Percentiles rank a stretch among this genome's conserved stretches.
phyloP scores from a whole-genome alignment of 2,797 vertebrate species.

The Delichon dasypus region DNA sequence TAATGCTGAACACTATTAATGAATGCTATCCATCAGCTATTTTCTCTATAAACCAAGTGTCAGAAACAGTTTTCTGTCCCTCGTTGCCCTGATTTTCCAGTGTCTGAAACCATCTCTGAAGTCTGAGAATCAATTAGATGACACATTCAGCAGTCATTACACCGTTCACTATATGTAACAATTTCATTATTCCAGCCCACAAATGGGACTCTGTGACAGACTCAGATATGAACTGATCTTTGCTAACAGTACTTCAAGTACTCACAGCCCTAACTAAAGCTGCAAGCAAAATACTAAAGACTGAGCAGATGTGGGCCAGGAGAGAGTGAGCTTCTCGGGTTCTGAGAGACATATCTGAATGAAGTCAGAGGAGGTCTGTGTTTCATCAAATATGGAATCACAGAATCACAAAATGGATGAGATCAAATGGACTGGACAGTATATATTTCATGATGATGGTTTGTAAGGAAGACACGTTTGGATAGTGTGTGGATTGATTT shows the following conservation, averaged over 20 bases:
- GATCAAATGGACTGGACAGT: neutral
- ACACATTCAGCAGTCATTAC: neutral
- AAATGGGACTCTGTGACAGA: neutral
- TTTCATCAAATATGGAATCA: neutral
- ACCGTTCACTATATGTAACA: neutral
- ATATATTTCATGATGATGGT: neutral
- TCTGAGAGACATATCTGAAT: neutral
- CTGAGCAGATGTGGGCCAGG: neutral
- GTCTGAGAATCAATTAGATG: neutral
- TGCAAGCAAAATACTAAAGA: neutral
- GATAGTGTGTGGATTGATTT: neutral
- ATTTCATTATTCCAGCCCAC: neutral
- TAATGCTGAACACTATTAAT: neutral
- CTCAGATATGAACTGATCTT: neutral
- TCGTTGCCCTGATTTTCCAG: neutral
- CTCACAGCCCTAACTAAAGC: neutral
- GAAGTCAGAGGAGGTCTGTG: neutral
- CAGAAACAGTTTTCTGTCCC: neutral
- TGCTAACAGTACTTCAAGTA: neutral
- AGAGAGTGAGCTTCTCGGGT: neutral
- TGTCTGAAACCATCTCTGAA: neutral
- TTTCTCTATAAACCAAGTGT: neutral
- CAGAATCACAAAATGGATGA: fast-evolving
- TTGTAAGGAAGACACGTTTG: neutral
- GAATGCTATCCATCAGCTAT: neutral